Base-by-base conservation (phyloP, 1,140 invertebrate species). In the Dufourea novaeangliae region DNA sequence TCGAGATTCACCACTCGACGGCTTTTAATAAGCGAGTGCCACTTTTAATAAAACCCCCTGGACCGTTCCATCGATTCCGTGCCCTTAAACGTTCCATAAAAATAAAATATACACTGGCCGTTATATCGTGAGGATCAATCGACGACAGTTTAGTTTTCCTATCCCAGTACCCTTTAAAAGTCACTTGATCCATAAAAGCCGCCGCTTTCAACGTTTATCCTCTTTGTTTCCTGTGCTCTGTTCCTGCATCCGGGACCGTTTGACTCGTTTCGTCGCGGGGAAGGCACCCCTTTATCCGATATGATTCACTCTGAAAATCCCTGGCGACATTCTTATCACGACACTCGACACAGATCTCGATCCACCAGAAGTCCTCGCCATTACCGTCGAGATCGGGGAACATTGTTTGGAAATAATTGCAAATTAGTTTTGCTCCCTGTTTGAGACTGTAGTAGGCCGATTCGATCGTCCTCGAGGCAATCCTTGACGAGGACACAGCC, bases 321-420 rank as follows among this genome's bases (percentile, higher is more conserved):
- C n/a, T 50, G 39, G 2, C 27, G 64, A 68, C 57, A 68, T 75
- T 75, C 64, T 75, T 75, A 75, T 68, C 72, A 37, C 14, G 29
- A 1, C 22, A 4, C 54, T 39, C 41, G 56, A 32, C 72, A 12
- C 22, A 0, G 12, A 27, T 59, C 41, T n/a, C 20, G 0, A 4
- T 46, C 34, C 2, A 20, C 8, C 5, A 6, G 32, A 37, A 27
- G 44, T n/a, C 39, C 17, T 25, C 37, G 11, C 63, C 39, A 34
- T 44, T 41, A 67, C 29, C 25, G 6, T 5, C 20, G 14, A n/a
- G n/a, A 62, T 25, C 5, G 20, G 7, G 25, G 20, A 37, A 50
- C 22, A 73, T 37, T 73, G 59, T 54, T 68, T 57, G 50, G 37
- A n/a, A 68, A 57, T 67, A 44, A 68, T 68, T 57, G 37, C 37